A percentile compares a stretch with the other conserved stretches of the same genome.
These are phyloP conservation scores for Manis crassicaudata DNA, from an alignment of 2,797 vertebrate species.

Conservation along the genomic window DNA sequence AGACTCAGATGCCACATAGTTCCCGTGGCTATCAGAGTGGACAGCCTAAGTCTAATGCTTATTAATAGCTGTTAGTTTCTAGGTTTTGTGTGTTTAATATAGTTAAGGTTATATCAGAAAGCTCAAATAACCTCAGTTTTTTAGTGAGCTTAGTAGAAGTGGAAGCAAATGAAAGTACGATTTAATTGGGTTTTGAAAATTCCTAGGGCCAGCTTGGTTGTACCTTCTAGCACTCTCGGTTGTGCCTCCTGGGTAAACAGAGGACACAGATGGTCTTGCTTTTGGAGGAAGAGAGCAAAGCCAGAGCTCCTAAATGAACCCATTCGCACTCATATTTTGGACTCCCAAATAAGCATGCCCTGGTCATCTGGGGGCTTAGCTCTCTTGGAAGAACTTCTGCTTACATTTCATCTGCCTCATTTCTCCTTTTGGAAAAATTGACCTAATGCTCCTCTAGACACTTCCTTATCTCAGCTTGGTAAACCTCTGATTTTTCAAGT, in stretches of 20 bases:
- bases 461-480: not conserved
- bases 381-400: not conserved
- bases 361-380: not conserved
- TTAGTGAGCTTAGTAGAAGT: not conserved
- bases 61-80: not conserved
- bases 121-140: not conserved
- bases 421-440: not conserved
- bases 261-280: not conserved
- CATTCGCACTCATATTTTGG: not conserved
- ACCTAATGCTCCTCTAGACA: not conserved
- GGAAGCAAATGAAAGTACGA: not conserved
- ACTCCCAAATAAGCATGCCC: not conserved
- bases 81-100: not conserved
- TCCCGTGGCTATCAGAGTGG: not conserved
- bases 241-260: not conserved
- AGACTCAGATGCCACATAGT: not conserved
- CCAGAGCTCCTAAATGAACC: not conserved
- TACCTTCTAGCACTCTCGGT: not conserved
- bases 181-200: slow-evolving; percentile 46
- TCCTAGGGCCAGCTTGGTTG: slow-evolving; percentile 20
- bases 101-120: slow-evolving; percentile 2
- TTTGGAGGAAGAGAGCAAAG: not conserved
- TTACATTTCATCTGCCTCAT: not conserved
- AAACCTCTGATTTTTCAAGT: not conserved
- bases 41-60: not conserved